Conservation (phyloP, 2,797 vertebrate species). For the Sebastes ruberrimus region DNA sequence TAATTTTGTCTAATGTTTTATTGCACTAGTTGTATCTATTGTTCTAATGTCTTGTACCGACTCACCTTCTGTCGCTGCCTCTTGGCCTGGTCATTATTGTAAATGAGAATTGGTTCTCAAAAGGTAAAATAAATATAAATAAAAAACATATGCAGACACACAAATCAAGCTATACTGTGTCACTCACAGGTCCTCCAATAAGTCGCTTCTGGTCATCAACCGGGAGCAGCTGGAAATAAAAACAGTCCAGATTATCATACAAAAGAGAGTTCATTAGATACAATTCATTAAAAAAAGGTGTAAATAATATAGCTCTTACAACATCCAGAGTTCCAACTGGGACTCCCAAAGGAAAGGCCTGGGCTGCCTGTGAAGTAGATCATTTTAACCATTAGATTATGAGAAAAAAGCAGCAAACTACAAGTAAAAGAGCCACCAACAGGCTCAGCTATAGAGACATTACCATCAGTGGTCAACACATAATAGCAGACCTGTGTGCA, state of each 20-base stretch:
- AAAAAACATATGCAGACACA: background rate
- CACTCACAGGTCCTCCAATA: conserved; percentile 59
- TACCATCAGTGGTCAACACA: conserved; percentile 1
- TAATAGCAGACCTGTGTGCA: conserved; percentile 9
- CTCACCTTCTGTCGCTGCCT: too few relatives aligned
- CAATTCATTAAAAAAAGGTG: background rate
- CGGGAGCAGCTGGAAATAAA: conserved; percentile 56
- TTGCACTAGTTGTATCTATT: too few relatives aligned
- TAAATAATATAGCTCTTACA: conserved; percentile 39
- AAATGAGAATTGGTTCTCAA: too few relatives aligned
- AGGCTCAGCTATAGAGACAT: background rate
- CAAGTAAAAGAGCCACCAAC: background rate
- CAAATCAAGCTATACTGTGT: background rate
- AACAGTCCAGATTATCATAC: background rate
- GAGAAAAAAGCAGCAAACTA: background rate
- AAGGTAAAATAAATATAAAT: too few relatives aligned
- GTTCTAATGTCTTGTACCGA: too few relatives aligned
- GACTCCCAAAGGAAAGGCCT: conserved; percentile 56
- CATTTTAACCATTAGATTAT: background rate
- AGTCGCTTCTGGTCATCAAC: conserved; percentile 33
- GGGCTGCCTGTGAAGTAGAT: conserved; percentile 44
- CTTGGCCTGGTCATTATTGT: too few relatives aligned
- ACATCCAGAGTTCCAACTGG: conserved; percentile 45
- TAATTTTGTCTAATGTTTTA: too few relatives aligned
- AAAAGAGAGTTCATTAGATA: background rate